Evolutionary conservation across 2,797 vertebrate genomes (phyloP), one percentile per base, ranked within the genome.

Genomic region (Steatocranus sp.): DNA sequence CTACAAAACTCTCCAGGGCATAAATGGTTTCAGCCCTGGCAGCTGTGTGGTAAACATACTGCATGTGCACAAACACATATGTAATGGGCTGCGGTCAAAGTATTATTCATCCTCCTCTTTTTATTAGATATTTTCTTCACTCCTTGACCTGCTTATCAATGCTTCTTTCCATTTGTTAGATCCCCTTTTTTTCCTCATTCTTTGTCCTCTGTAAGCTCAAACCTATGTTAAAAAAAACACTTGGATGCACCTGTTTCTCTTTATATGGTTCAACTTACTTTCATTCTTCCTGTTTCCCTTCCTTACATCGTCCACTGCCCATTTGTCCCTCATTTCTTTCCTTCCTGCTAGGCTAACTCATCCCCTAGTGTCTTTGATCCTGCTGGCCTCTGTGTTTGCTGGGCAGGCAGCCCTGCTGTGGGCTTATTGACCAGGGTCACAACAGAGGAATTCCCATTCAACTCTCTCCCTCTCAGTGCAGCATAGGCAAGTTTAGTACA

Each of bases 341-440:
- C 48, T 53, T 83, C 49, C 58, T 46, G 23, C 38, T 48, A 78
- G 1, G 41, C 25, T 38, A 20, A 32, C 81, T 83, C 63, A 18
- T 76, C 50, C 77, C 50, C 80, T 10, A 3, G 15, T n/a, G 70
- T 82, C 76, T 79, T 85, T 78, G 70, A 78, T 84, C 41, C 36
- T 1, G 4, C 20, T 49, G n/a, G 81, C n/a, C 75, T 75, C 53
- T 56, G 34, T 78, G 36, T 70, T 73, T 66, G 53, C 80, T 56
- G 25, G 49, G 78, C 61, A 68, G 4, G 14, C 56, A 41, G 58
- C 79, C 76, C 50, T 32, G 46, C 81, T 84, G 48, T 74, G 56
- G 73, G 66, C 74, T 83, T 75, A 83, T 75, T 88, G 77, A 84
- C 81, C 76, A 30, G 78, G 79, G 75, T 88, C 78, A 77, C 58